phyloP scores from a whole-genome alignment of 2,113 vertebrate species.

The Myrmecobius fasciatus region DNA sequence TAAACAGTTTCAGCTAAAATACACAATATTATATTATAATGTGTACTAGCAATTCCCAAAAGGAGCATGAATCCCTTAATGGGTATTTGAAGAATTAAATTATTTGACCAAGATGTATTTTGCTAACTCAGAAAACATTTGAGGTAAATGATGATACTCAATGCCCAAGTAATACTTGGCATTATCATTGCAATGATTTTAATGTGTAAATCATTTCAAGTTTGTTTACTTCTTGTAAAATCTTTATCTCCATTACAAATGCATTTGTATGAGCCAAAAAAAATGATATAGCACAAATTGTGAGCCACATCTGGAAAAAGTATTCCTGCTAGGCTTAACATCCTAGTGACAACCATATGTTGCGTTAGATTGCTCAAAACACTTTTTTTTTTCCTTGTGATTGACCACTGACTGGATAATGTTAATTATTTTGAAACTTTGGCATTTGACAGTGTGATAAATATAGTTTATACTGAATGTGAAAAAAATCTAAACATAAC shows the following conservation, averaged over 20 bases:
- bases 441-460: conserved; percentile 69
- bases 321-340: conserved; percentile 46
- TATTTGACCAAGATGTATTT: neutral
- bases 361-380: conserved; percentile 68
- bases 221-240: conserved; percentile 49
- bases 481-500: conserved; percentile 32
- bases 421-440: conserved; percentile 67
- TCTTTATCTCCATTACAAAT: conserved; percentile 50
- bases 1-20: neutral
- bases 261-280: conserved; percentile 36
- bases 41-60: neutral
- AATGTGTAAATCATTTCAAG: conserved; percentile 13
- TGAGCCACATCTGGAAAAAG: conserved; percentile 67
- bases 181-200: conserved; percentile 29
- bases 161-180: neutral
- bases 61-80: neutral
- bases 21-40: conserved; percentile 14
- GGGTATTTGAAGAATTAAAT: conserved; percentile 1
- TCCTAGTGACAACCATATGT: conserved; percentile 66
- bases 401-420: conserved; percentile 50
- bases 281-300: conserved; percentile 32
- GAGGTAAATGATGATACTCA: neutral
- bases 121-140: neutral
- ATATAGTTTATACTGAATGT: conserved; percentile 46
- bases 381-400: conserved; percentile 46